These are phyloP conservation scores for Chrysemys picta DNA, from an alignment of 2,113 vertebrate genomes.

Conservation along the genomic window DNA sequence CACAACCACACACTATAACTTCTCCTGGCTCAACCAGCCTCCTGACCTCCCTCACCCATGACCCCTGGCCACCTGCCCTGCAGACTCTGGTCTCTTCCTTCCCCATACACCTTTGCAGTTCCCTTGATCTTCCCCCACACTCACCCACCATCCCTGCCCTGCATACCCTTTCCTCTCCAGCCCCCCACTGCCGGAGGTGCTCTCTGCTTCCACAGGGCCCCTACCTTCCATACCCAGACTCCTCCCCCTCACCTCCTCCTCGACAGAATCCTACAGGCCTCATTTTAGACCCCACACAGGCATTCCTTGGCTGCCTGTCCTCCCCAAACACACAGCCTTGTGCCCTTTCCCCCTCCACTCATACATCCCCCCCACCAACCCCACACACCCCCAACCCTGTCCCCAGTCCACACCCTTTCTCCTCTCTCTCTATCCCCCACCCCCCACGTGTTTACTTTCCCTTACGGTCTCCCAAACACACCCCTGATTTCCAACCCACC, in stretches of 20 bases:
- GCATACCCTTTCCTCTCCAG: neutral
- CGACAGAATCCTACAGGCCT: slow-evolving; percentile 42
- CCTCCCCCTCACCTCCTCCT: slow-evolving; percentile 13
- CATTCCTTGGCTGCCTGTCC: slow-evolving; percentile 44
- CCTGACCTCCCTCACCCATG: neutral
- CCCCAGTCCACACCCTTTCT: slow-evolving; percentile 24
- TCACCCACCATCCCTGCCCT: neutral
- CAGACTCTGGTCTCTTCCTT: neutral
- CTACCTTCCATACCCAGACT: slow-evolving; percentile 8
- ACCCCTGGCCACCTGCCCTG: neutral
- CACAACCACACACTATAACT: neutral
- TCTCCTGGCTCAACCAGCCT: neutral
- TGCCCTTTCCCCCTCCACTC: slow-evolving; percentile 3
- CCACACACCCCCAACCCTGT: neutral
- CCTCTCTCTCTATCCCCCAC: neutral
- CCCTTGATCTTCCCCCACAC: neutral
- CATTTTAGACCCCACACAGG: slow-evolving; percentile 9
- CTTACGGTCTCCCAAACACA: neutral
- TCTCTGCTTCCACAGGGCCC: neutral
- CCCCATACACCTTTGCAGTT: neutral
- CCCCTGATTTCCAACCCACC: neutral
- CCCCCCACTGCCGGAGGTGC: neutral
- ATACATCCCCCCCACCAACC: neutral
- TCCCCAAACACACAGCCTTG: slow-evolving; percentile 57
- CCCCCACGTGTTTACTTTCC: slow-evolving; percentile 2